phyloP scores from a whole-genome alignment of 2,113 vertebrate genomes.

The Ailurus styani region DNA sequence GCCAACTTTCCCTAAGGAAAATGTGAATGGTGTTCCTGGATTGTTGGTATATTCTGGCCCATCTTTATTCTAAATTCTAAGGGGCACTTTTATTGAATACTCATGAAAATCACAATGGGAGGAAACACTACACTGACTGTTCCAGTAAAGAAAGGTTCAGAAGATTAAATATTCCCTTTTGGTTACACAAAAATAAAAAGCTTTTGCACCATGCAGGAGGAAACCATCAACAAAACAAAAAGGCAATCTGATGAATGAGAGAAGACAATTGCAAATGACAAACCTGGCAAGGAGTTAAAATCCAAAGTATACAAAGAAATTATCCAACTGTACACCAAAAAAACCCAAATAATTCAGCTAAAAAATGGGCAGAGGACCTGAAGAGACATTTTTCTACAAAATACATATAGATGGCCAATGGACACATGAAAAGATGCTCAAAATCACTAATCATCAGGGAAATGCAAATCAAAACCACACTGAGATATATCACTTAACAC shows the following conservation, averaged over 20 bases:
- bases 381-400: background rate
- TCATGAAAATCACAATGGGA: background rate
- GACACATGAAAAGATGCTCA: background rate
- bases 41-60: background rate
- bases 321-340: background rate
- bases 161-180: background rate
- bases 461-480: background rate
- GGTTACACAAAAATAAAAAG: background rate
- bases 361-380: background rate
- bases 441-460: background rate
- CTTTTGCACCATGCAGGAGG: background rate
- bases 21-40: background rate
- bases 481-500: background rate
- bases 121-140: background rate
- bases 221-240: background rate
- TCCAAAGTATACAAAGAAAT: background rate
- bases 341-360: background rate
- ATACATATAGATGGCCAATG: background rate
- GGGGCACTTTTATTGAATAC: background rate
- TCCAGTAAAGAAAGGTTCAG: background rate
- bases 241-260: background rate
- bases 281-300: background rate
- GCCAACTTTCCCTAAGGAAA: background rate
- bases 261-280: background rate
- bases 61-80: background rate